Base-by-base conservation (phyloP, 1,140 invertebrate genomes). In the Drosophila rufa region DNA sequence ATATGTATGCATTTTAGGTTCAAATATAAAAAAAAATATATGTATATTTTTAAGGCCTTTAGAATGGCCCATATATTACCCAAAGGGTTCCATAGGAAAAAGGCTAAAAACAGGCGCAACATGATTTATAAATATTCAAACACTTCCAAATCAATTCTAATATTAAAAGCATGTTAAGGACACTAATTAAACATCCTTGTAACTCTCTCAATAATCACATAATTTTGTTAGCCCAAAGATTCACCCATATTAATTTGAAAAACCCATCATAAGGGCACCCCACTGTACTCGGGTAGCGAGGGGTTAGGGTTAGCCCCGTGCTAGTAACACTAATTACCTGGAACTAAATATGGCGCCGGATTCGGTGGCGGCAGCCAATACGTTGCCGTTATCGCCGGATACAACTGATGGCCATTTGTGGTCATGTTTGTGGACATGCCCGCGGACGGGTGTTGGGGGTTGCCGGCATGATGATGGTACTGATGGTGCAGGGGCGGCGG, bases 301-400 rank as follows among this genome's bases (percentile, higher is more conserved):
- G 66, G 45, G 66, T 73, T 70, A 43, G 66, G 45, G 66, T 73
- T 70, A 43, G 45, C 22, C 36, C 30, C 27, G 56, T 69, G 82
- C 82, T 60, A 87, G 84, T 87, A 87, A 77, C 79, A 85, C 84
- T 90, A 92, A 91, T 92, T 93, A 97, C 96, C 96, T 96, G 96
- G 96, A 92, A 96, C 94, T 89, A 96, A 95, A 94, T 97, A 96
- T 86, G 96, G 96, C 79, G 95, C 95, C 79, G 95, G 95, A 93
- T 95, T 95, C 57, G 96, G 94, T 80, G 96, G 95, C 66, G 96
- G 96, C 79, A 96, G 95, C 96, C 96, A 97, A 93, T 96, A 96
- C 83, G 96, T 95, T 91, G 96, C 95, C 93, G 95, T 96, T 94
- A 97, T 97, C 67, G 96, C 94, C 82, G 96, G 96, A 94, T 96